Evolutionary conservation across 2,113 vertebrate genomes (phyloP).

Genomic region (Mesocricetus auratus): DNA sequence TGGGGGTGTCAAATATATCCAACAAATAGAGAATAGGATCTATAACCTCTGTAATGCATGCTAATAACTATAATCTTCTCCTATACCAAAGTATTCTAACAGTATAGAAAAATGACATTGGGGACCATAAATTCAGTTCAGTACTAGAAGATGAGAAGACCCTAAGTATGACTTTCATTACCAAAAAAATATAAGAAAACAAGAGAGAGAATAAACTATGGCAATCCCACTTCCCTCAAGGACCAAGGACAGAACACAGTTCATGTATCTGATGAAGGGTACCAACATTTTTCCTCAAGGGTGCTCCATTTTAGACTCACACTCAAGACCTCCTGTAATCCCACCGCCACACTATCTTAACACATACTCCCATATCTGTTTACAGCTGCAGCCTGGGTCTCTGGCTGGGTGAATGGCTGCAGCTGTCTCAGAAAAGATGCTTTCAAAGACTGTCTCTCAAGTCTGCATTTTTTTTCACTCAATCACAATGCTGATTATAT

Average conservation of each 20-base stretch:
- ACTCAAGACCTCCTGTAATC: background rate
- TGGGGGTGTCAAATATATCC: background rate
- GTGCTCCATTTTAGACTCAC: background rate
- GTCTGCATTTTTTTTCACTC: background rate
- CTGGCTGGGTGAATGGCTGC: background rate
- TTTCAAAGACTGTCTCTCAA: constrained; percentile 49
- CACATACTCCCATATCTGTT: background rate
- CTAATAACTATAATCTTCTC: background rate
- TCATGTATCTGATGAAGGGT: background rate
- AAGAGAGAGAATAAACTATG: too few relatives aligned
- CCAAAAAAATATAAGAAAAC: background rate
- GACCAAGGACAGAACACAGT: background rate
- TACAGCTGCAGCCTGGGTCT: background rate
- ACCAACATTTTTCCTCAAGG: background rate
- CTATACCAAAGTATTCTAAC: background rate
- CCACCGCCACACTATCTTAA: background rate
- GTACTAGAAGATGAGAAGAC: background rate
- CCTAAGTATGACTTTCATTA: background rate
- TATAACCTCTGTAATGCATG: constrained; percentile 9
- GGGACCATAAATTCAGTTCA: background rate
- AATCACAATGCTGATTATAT: constrained; percentile 52
- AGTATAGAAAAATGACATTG: background rate
- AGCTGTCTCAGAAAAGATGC: background rate
- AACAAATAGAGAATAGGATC: background rate
- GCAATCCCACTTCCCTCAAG: background rate